phyloP scores from a whole-genome alignment of 2,113 vertebrate genomes.

The Percopsis transmontana region DNA sequence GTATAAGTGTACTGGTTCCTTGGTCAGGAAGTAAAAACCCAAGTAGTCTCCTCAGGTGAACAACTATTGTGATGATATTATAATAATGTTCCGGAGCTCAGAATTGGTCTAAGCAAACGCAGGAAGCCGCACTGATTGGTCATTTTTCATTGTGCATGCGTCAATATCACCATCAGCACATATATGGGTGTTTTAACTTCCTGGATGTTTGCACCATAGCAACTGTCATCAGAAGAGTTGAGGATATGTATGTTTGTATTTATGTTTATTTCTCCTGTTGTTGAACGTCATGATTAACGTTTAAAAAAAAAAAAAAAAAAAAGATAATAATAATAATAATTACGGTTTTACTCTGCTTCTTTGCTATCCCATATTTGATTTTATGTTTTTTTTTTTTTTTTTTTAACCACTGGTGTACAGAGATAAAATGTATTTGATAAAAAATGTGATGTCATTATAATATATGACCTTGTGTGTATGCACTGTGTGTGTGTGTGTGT shows the following conservation, averaged over 20 bases:
- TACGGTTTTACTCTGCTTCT: conserved; percentile 73
- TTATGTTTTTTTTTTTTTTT: conserved; percentile 81
- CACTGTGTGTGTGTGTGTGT: conserved; percentile 63
- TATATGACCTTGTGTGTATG: conserved; percentile 82
- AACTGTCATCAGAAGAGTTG: conserved; percentile 18
- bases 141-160: conserved; percentile 39
- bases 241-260: conserved; percentile 17
- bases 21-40: conserved; percentile 19
- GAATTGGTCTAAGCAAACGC: conserved; percentile 31
- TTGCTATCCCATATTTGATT: conserved; percentile 73
- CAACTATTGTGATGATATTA: conserved; percentile 36
- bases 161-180: conserved; percentile 11
- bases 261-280: conserved; percentile 11
- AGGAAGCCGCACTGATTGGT: conserved; percentile 26
- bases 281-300: conserved; percentile 69
- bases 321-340: conserved; percentile 40
- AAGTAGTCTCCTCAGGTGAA: conserved; percentile 32
- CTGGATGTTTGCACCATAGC: conserved; percentile 41
- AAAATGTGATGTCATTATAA: conserved; percentile 70
- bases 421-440: conserved; percentile 63
- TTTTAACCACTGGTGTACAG: conserved; percentile 96
- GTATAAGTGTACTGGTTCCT: conserved; percentile 24
- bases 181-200: conserved; percentile 18
- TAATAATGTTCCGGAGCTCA: conserved; percentile 22
- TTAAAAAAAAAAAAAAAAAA: too few relatives aligned